Conservation (phyloP, 2,113 vertebrate genomes). For the Panurus biarmicus region DNA sequence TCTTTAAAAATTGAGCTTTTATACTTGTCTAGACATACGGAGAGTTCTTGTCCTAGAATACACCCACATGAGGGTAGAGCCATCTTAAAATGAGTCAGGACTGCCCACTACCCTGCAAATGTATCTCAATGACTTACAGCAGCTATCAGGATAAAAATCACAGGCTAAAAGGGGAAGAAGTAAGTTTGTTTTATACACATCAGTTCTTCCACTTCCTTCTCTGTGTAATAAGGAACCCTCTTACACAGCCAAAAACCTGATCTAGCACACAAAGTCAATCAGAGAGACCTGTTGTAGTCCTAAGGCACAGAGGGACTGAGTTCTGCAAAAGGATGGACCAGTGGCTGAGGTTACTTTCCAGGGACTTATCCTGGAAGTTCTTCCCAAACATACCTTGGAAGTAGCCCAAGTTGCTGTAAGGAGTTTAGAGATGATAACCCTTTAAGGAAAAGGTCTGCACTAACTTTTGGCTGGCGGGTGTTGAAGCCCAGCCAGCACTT, state of each 20-base stretch:
- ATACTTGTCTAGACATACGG: background rate
- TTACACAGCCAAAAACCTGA: background rate
- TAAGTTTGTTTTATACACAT: slow-evolving; percentile 9
- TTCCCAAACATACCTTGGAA: background rate
- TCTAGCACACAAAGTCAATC: background rate
- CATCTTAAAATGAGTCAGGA: background rate
- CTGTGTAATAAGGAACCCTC: background rate
- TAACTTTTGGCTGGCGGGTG: background rate
- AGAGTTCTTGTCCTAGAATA: background rate
- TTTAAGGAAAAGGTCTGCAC: background rate
- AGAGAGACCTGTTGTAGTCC: background rate
- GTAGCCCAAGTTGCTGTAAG: background rate
- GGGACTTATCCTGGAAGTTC: background rate
- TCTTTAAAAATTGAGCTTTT: background rate
- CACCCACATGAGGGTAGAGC: background rate
- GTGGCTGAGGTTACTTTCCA: background rate
- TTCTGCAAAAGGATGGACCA: background rate
- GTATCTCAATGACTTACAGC: background rate
- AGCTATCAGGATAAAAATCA: background rate
- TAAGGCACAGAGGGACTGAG: background rate
- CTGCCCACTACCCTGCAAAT: background rate
- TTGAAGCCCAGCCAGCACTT: background rate
- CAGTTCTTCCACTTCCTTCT: slow-evolving; percentile 48
- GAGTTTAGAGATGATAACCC: background rate
- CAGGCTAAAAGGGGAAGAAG: slow-evolving; percentile 38